Base-by-base conservation (phyloP, 2,113 vertebrate genomes). In the Daubentonia madagascariensis region DNA sequence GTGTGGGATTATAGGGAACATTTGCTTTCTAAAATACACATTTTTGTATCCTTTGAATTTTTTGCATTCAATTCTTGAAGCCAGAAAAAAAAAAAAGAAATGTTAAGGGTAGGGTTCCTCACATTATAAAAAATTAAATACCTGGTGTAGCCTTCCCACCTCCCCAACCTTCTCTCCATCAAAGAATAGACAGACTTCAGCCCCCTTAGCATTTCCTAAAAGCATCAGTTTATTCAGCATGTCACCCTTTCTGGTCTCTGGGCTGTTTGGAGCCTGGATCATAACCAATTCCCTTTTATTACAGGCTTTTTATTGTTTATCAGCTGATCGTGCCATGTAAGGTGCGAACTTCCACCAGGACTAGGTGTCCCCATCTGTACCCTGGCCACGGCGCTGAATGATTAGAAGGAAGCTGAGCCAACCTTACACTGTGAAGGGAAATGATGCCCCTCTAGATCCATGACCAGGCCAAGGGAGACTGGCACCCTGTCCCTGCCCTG, bases 11-110 rank as follows among this genome's bases (percentile, higher is more conserved):
- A 45, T 54, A 45, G 13, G 40, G 35, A n/a, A 75, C 0, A 2
- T 79, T 76, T 86, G 23, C 30, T 79, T 92, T 94, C 88, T 81
- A 95, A 96, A 67, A 93, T 72, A 87, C 2, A 75, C n/a, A 76
- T 76, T 76, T 97, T 80, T 91, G 13, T 85, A 28, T 52, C 80
- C 72, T 94, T 92, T 85, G 32, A 45, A 45, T 85, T 57, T 91
- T 95, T 91, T 79, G 30, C 54, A 80, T 76, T 94, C 61, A 63
- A 86, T 52, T 61, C 91, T 96, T 97, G 35, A 88, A 88, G 79
- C 12, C 1, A 30, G 65, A 2, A 45, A 30, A 40, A 32, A 57
- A 61, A 52, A 30, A 75, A 85, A 54, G 50, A 85, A 50, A n/a
- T 80, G n/a, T 67, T 75, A 83, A 94, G 28, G 22, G 35, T 61